Base-by-base conservation (phyloP, 2,888 invertebrate species). In the Anoncus sp. region DNA sequence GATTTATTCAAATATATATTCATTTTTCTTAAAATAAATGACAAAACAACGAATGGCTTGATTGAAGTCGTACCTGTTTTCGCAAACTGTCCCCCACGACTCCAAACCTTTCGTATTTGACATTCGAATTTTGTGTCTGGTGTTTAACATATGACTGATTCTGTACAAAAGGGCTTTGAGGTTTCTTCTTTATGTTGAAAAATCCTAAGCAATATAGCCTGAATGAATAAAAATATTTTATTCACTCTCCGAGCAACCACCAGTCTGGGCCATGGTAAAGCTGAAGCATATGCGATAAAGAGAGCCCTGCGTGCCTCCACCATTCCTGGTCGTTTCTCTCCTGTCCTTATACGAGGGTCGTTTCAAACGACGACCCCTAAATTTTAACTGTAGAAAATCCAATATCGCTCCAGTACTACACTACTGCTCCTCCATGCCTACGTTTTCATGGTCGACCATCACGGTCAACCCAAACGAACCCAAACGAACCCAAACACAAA, bases 331-430 rank as follows among this genome's bases (percentile, higher is more conserved):
- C 5, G 10, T 38, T 38, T 38, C 10, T 38, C 18, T 16, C 24
- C 10, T 20, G 27, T 2, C n/a, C 24, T 14, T 22, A 3, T 38
- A 24, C 43, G n/a, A 62, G 45, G 27, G 20, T 16, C 59, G 18
- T 40, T 40, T 18, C 40, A 16, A 45, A 62, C 43, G 43, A 27
- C 60, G 14, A 22, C 45, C 16, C 45, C 27, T 27, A 62, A 45
- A 62, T 62, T 62, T 47, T 24, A 16, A 24, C 27, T 27, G n/a
- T 31, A n/a, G 18, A 18, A 62, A 62, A 62, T 62, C 45, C 60
- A 45, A 62, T 62, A 47, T 62, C 12, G 60, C 45, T 16, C 6
- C 27, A 31, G 45, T 22, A 27, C 24, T 45, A 45, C 4, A 22
- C 24, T 24, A 16, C 16, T n/a, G 24, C n/a, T 45, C 16, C 27